phyloP scores from a whole-genome alignment of 2,888 invertebrate genomes.

The Orthonychiurus folsomi region DNA sequence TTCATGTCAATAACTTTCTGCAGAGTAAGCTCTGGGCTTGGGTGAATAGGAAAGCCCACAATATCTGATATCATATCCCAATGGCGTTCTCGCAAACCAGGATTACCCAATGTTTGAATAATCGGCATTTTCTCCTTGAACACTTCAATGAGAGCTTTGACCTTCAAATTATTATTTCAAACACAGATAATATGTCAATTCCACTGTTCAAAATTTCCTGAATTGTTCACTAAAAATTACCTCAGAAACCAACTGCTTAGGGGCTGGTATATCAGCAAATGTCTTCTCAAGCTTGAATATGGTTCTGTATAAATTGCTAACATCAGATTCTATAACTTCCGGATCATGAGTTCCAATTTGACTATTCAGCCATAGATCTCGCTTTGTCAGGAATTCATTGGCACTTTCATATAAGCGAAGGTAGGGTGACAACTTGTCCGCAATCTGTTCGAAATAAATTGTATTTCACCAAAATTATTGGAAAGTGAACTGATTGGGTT shows the following conservation, averaged over 20 bases:
- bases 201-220: not conserved
- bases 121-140: conserved; percentile 83
- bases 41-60: conserved; percentile 82
- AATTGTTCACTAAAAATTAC: too few relatives aligned
- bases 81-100: conserved; percentile 81
- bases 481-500: too few relatives aligned
- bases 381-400: conserved; percentile 71
- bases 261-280: conserved; percentile 66
- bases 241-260: conserved; percentile 60
- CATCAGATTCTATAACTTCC: conserved; percentile 75
- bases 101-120: conserved; percentile 87
- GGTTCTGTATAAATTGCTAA: conserved; percentile 60
- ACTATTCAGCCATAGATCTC: conserved; percentile 74
- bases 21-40: conserved; percentile 65
- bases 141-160: conserved; percentile 66
- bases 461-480: too few relatives aligned
- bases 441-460: too few relatives aligned
- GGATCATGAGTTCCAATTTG: conserved; percentile 77
- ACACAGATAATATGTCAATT: conserved; percentile 27
- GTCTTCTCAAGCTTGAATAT: conserved; percentile 81
- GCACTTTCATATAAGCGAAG: conserved; percentile 82
- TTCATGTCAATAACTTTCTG: conserved; percentile 80
- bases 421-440: conserved; percentile 73
- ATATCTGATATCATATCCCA: conserved; percentile 94
- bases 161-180: too few relatives aligned